These are phyloP conservation scores for Oxyscelio sp. DNA, from an alignment of 2,888 invertebrate genomes.

Conservation along the genomic window DNA sequence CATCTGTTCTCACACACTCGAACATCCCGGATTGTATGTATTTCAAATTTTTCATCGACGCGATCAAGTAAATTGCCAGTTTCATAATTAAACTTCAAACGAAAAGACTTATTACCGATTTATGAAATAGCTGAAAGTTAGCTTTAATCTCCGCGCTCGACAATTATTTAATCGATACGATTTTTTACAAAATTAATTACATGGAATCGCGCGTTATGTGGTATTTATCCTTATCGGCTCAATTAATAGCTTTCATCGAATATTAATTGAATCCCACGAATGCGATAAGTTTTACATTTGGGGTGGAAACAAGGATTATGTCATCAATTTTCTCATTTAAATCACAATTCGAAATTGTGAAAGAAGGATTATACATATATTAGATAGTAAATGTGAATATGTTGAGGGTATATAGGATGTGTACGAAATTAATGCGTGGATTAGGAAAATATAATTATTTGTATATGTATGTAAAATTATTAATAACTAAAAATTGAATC, in stretches of 20 bases:
- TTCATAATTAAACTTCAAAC: slow-evolving; percentile 55
- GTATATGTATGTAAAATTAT: too few relatives aligned
- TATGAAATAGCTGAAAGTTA: slow-evolving; percentile 34
- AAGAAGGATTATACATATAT: too few relatives aligned
- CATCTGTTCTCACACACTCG: too few relatives aligned
- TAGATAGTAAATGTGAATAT: too few relatives aligned
- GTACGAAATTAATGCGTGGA: too few relatives aligned
- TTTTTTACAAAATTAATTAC: slow-evolving; percentile 47
- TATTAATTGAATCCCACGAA: slow-evolving; percentile 23
- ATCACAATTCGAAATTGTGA: too few relatives aligned
- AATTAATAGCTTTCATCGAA: slow-evolving; percentile 26
- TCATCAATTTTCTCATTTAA: too few relatives aligned
- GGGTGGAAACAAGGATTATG: too few relatives aligned
- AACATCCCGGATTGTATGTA: too few relatives aligned
- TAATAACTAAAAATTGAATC: too few relatives aligned
- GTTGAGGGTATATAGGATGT: too few relatives aligned
- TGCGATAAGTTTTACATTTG: neutral
- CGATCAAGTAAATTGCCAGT: slow-evolving; percentile 46
- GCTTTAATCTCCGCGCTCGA: slow-evolving; percentile 14
- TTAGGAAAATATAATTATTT: too few relatives aligned
- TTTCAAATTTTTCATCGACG: slow-evolving; percentile 18
- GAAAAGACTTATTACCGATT: slow-evolving; percentile 33
- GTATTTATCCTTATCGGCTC: slow-evolving; percentile 34
- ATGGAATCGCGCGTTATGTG: neutral
- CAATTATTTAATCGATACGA: slow-evolving; percentile 31